Conservation (phyloP, 2,113 vertebrate species). For the Mionectes macconnelli region DNA sequence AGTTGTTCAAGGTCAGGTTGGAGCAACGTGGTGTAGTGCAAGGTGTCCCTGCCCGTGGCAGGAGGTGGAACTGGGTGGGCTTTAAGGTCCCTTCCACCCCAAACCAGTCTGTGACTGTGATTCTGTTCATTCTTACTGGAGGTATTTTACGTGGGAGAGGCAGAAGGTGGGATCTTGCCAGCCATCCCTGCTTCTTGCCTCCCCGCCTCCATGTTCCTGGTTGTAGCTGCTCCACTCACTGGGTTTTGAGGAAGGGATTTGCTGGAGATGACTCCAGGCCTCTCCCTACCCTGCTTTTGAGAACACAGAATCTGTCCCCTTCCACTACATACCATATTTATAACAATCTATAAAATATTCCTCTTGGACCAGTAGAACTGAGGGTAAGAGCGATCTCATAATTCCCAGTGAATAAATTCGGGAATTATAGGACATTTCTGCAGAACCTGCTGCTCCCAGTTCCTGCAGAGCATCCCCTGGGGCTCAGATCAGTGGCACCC, state of each 20-base stretch:
- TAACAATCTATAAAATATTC: background rate
- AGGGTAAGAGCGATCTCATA: too few relatives aligned
- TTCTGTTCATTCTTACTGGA: background rate
- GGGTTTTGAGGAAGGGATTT: background rate
- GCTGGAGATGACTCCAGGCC: background rate
- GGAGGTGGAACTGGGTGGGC: background rate
- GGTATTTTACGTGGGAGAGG: background rate
- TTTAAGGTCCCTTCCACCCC: background rate
- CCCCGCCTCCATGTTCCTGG: accelerated
- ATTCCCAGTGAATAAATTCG: too few relatives aligned
- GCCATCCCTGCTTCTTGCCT: background rate
- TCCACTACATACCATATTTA: background rate
- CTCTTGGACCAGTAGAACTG: background rate
- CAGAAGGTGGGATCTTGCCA: background rate
- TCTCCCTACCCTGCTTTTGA: background rate
- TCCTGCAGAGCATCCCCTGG: too few relatives aligned
- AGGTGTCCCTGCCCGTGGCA: background rate
- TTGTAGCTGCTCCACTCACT: accelerated
- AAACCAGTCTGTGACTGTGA: too few relatives aligned
- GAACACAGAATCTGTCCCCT: background rate
- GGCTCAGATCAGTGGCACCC: too few relatives aligned
- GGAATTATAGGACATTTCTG: too few relatives aligned
- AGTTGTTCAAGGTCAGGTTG: background rate
- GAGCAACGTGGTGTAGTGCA: background rate
- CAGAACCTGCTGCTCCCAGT: too few relatives aligned